Base-by-base conservation (phyloP, 2,113 vertebrate genomes). In the Amblyopsis rosae region DNA sequence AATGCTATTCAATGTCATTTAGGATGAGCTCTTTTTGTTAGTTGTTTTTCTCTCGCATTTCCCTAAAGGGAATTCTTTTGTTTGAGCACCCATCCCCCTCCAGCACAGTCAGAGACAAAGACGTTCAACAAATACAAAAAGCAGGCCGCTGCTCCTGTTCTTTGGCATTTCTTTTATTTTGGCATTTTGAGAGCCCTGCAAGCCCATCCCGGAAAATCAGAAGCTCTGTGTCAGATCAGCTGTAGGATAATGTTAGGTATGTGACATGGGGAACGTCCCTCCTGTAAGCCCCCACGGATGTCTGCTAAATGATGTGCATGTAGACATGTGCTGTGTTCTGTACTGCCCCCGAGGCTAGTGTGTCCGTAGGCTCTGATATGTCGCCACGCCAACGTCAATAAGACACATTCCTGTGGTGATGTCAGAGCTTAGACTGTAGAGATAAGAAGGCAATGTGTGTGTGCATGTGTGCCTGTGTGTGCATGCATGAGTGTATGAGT, bases 1-100 rank as follows among this genome's bases (percentile, higher is more conserved):
- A 75, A 82, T 79, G 17, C 41, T 48, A 53, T 70, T 59, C 67
- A 56, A 79, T 71, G 77, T 79, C 62, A 67, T 15, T 73, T 57
- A n/a, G 1, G 70, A 70, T 59, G 55, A 73, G 70, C 59, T 19
- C 56, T 62, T 65, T 72, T 51, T n/a, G 46, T 69, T 65, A 26
- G 48, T 79, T 73, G 68, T 79, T 84, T 79, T 61, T 70, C 26
- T 26, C 26, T 77, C 64, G 77, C 78, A 79, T 88, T 87, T 85
- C 60, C 66, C 70, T 80, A 70, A 89, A 88, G 75, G 76, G 63
- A 62, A 78, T 62, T 80, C 81, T 86, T 85, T 86, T 82, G 81
- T 82, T 59, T 49, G 33, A 46, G 61, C 65, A 66, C 77, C 85
- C 86, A 61, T 72, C 75, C 19, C 50, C 58, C 41, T 65, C 3